phyloP scores from a whole-genome alignment of 2,888 invertebrate genomes.

The Ceraclea dissimilis region DNA sequence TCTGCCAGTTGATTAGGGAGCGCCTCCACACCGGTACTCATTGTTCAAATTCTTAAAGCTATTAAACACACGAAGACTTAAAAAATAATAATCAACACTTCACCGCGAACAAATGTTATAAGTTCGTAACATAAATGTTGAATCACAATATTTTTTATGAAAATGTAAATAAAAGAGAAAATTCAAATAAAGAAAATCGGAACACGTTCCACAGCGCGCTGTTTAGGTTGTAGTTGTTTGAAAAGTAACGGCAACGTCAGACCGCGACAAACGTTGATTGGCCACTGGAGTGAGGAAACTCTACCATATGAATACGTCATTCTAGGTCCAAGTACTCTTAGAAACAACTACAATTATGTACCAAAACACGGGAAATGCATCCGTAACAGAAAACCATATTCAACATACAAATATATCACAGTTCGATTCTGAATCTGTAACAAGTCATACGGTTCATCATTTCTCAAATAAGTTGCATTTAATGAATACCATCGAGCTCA shows the following conservation, averaged over 20 bases:
- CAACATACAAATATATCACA: too few species aligned
- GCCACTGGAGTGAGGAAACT: neutral
- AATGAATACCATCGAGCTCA: too few species aligned
- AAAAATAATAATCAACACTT: neutral
- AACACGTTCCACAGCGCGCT: neutral
- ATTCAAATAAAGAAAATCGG: neutral
- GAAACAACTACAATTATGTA: too few species aligned
- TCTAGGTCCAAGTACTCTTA: too few species aligned
- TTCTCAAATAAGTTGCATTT: too few species aligned
- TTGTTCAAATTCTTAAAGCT: slow-evolving; percentile 22
- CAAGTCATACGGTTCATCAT: too few species aligned
- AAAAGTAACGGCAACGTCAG: neutral
- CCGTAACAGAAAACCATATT: too few species aligned
- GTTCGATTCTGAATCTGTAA: too few species aligned
- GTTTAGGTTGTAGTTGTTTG: neutral
- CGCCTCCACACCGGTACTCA: slow-evolving; percentile 36
- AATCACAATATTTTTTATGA: neutral
- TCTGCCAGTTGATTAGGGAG: slow-evolving; percentile 7
- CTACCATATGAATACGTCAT: neutral
- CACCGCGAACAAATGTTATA: neutral
- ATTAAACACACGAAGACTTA: neutral
- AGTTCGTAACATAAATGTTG: neutral
- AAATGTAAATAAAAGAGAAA: neutral
- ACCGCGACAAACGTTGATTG: neutral
- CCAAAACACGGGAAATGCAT: too few species aligned